Conservation (phyloP, 1,140 invertebrate genomes). For the Nebria ingens region DNA sequence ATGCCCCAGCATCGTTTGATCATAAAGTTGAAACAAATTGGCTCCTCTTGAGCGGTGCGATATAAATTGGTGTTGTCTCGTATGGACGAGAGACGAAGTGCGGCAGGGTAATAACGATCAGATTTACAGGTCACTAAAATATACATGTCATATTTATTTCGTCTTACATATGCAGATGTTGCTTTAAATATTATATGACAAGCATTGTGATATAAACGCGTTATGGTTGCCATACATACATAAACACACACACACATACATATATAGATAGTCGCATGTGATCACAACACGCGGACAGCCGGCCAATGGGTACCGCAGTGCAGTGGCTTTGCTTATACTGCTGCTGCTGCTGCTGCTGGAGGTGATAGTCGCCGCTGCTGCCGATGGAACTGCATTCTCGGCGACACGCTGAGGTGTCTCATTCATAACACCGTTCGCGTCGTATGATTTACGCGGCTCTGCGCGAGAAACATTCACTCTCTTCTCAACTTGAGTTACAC, state of each 20-base stretch:
- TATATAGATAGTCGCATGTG: neutral
- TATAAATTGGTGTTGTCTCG: neutral
- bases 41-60: neutral
- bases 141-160: constrained; percentile 6
- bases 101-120: neutral
- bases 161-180: constrained; percentile 4
- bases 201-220: constrained; percentile 2
- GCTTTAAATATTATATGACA: constrained; percentile 7
- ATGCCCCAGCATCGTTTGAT: neutral
- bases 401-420: constrained; percentile 5
- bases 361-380: neutral
- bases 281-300: no score
- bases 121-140: constrained; percentile 3
- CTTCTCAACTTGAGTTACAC: no score
- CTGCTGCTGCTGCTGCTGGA: neutral
- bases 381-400: constrained; percentile 1
- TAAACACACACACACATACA: no score
- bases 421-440: neutral
- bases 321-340: no score
- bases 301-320: no score
- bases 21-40: neutral
- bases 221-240: no score
- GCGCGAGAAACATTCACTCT: neutral
- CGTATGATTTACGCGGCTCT: constrained; percentile 5
- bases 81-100: no score